These are phyloP conservation scores for Numenius phaeopus DNA, from an alignment of 2,797 vertebrate species.

Conservation along the genomic window DNA sequence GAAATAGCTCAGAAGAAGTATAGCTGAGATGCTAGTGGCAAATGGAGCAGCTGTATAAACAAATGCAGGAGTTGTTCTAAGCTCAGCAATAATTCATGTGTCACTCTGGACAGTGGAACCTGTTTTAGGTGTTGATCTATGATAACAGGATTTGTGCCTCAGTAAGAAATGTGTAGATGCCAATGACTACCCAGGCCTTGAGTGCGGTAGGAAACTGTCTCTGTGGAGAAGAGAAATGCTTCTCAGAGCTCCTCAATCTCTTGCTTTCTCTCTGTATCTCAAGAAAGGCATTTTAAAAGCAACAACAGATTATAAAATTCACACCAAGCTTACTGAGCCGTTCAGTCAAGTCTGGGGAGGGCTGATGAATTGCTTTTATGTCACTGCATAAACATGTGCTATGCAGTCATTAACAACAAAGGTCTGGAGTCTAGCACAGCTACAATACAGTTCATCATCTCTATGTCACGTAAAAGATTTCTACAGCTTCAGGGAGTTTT, in stretches of 20 bases:
- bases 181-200: background rate
- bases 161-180: background rate
- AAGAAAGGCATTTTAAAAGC: constrained; percentile 27
- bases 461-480: constrained; percentile 20
- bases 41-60: background rate
- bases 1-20: constrained; percentile 35
- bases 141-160: background rate
- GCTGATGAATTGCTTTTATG: constrained; percentile 33
- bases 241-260: background rate
- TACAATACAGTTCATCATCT: constrained; percentile 4
- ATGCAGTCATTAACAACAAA: constrained; percentile 26
- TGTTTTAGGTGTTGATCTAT: background rate
- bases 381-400: constrained; percentile 38
- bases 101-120: constrained; percentile 19
- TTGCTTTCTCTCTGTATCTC: background rate
- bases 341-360: constrained; percentile 7
- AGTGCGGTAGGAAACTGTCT: background rate
- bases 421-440: constrained; percentile 20
- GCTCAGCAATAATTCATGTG: constrained; percentile 1
- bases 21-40: background rate
- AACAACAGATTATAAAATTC: constrained; percentile 28
- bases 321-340: background rate
- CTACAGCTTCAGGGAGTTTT: background rate
- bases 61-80: constrained; percentile 2
- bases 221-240: background rate